phyloP scores from a whole-genome alignment of 2,888 invertebrate species.

The Caenorhabditis afra region DNA sequence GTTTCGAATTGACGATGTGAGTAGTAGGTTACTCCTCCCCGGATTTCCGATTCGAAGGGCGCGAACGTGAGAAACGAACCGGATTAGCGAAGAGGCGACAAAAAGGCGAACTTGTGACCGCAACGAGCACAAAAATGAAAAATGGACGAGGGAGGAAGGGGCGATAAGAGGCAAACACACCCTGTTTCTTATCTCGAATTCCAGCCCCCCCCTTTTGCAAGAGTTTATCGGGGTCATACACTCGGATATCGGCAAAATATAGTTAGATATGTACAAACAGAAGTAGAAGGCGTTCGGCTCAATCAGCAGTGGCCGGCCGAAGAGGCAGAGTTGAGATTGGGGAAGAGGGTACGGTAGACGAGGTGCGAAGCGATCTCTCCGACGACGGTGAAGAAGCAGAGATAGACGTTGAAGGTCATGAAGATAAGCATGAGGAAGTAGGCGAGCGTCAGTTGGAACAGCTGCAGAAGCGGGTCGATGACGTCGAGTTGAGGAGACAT shows the following conservation, averaged over 20 bases:
- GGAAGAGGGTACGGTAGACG: constrained; percentile 61
- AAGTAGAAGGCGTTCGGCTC: not conserved
- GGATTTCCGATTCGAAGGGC: too few relatives aligned
- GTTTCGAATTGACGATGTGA: too few relatives aligned
- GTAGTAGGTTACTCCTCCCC: too few relatives aligned
- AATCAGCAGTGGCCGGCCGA: constrained; percentile 42
- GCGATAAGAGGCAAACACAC: constrained; percentile 24
- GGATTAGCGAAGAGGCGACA: too few relatives aligned
- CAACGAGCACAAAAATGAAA: not conserved
- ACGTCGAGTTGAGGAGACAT: constrained; percentile 57
- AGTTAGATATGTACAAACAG: constrained; percentile 39
- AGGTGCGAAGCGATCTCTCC: constrained; percentile 72
- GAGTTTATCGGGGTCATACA: constrained; percentile 4
- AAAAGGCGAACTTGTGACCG: not conserved
- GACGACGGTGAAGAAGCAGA: constrained; percentile 74
- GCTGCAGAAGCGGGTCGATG: constrained; percentile 72
- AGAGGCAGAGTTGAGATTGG: constrained; percentile 43
- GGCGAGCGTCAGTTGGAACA: constrained; percentile 71
- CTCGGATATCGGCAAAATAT: not conserved
- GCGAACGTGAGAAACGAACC: too few relatives aligned
- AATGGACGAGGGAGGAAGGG: constrained; percentile 8
- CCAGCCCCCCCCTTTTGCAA: not conserved
- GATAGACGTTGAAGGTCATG: constrained; percentile 80
- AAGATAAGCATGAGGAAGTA: constrained; percentile 79
- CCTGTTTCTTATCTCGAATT: constrained; percentile 10